Percentiles rank a stretch among this genome's conserved stretches.
Evolutionary conservation across 92 coral and sea anemone species (phyloP).

Genomic region (Paramuricea clavata): DNA sequence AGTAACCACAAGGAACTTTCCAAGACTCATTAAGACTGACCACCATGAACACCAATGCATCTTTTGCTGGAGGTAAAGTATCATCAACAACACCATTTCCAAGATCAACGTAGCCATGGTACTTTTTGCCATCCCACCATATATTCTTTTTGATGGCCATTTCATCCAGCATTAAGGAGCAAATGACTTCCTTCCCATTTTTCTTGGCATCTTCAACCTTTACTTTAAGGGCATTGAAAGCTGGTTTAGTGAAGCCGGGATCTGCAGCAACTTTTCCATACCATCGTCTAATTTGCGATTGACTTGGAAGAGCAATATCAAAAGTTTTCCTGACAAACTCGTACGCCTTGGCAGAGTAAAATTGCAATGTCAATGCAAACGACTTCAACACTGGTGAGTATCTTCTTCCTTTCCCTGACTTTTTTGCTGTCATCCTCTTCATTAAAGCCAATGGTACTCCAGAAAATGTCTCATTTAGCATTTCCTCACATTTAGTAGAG

Average conservation of each 20-base stretch:
- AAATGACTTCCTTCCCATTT: not conserved
- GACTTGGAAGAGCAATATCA: slow-evolving; percentile 5
- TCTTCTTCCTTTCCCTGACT: not conserved
- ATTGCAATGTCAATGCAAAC: not conserved
- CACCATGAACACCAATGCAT: slow-evolving; percentile 7
- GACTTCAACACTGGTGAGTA: not conserved
- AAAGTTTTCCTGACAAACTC: slow-evolving; percentile 8
- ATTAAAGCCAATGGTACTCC: slow-evolving; percentile 6
- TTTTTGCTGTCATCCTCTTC: slow-evolving; percentile 20
- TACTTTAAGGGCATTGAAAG: not conserved
- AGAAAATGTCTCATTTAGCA: not conserved
- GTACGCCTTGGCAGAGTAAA: not conserved
- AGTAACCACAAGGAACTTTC: not conserved
- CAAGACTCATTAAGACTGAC: not conserved
- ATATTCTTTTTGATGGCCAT: slow-evolving; percentile 7
- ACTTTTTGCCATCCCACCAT: slow-evolving; percentile 1
- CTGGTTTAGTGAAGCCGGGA: not conserved
- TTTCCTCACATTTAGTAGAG: not conserved
- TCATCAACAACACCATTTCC: not conserved
- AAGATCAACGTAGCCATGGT: slow-evolving; percentile 1
- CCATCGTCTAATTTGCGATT: slow-evolving; percentile 2
- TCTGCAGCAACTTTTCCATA: slow-evolving; percentile 8
- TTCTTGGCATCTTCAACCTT: not conserved
- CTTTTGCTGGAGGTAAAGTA: not conserved
- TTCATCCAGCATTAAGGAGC: slow-evolving; percentile 14